Evolutionary conservation across 2,888 invertebrate genomes (phyloP), one percentile per base, ranked within the genome.

Genomic region (Belgica antarctica): DNA sequence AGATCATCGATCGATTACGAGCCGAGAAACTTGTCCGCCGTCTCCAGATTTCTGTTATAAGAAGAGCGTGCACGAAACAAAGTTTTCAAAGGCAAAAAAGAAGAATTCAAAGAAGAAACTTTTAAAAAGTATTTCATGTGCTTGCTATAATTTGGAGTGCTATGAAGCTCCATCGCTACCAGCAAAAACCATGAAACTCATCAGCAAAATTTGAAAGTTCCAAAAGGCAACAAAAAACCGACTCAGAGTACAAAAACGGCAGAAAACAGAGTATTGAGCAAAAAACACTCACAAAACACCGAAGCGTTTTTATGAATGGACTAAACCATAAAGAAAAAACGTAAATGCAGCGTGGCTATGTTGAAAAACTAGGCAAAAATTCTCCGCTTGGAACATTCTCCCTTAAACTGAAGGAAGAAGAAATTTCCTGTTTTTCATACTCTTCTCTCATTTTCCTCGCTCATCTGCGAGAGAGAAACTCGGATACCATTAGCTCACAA

Each of bases 231-330:
- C 19, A 52, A 22, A 52, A 22, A 22, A 52, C 17, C n/a, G n/a
- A n/a, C n/a, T n/a, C n/a, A n/a, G n/a, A n/a, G n/a, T n/a, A n/a
- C 19, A 52, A 22, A 52, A 17, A 22, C 52, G 22, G 22, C 52
- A 52, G 22, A 52, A 52, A 52, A 3, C 52, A 22, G 22, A 52
- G 22, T 22, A 22, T 12, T 7, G 52, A 22, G 52, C 52, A 52
- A 52, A 52, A 31, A 52, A 52, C 52, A 22, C 22, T 52, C 52
- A 52, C 52, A 52, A n/a, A 52, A 52, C 27, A 27, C 61, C 25
- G 19, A 34, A 62, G 31, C 34, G 62, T 62, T 62, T 62, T 62
- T 62, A 62, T 62, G 62, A 62, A 62, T 62, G 62, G 62, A 62
- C 17, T 31, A 62, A 62, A 62, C 8, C 17, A 62, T 28, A 31